These are phyloP conservation scores for Chionoecetes opilio DNA, from an alignment of 1,140 invertebrate genomes.

Conservation along the genomic window DNA sequence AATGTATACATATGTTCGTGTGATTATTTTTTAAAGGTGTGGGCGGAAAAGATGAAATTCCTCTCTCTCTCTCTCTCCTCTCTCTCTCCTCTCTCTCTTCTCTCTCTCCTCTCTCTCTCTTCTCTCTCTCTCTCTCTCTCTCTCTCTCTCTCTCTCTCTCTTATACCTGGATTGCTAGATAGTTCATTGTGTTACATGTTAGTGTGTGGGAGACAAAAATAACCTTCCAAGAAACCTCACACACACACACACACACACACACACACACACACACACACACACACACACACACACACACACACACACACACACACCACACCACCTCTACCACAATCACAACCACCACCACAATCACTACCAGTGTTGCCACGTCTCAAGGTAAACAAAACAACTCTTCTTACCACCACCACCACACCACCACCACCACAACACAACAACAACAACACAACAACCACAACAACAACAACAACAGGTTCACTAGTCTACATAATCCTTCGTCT, in stretches of 20 bases:
- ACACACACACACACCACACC: no score
- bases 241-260: background rate
- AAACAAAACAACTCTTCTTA: background rate
- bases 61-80: background rate
- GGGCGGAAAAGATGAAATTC: background rate
- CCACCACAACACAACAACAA: no score
- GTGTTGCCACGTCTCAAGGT: background rate
- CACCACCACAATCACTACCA: background rate
- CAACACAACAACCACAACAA: background rate
- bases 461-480: background rate
- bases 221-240: background rate
- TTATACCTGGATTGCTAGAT: no score
- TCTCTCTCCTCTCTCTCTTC: background rate
- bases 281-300: no score
- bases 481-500: background rate
- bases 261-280: conserved; percentile 4
- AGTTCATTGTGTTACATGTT: no score
- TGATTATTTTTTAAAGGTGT: no score
- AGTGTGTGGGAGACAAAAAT: background rate
- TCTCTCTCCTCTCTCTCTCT: no score
- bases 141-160: no score
- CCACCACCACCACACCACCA: background rate
- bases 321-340: no score
- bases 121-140: no score
- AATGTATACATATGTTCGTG: no score